phyloP scores from a whole-genome alignment of 2,797 vertebrate species.

The Harpagifer antarcticus region DNA sequence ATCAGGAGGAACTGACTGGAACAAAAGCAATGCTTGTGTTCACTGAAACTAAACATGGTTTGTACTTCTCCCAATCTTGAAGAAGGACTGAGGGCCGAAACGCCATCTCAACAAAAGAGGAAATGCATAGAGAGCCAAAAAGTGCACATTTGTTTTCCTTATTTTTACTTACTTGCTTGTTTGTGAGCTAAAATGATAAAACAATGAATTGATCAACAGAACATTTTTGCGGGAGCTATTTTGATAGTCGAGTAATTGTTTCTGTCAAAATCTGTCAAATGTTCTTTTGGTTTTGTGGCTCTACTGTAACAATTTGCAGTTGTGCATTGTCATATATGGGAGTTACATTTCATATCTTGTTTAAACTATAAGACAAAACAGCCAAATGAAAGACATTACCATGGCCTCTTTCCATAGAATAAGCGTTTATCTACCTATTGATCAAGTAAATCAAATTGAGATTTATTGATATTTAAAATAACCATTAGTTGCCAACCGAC shows the following conservation, averaged over 20 bases:
- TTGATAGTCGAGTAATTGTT: not conserved
- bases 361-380: not conserved
- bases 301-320: not conserved
- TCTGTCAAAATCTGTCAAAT: not conserved
- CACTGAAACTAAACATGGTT: not conserved
- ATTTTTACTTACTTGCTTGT: not conserved
- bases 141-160: no score
- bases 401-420: not conserved
- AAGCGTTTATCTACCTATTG: not conserved
- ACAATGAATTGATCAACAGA: not conserved
- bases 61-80: not conserved
- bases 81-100: no score
- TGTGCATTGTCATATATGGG: not conserved
- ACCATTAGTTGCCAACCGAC: not conserved
- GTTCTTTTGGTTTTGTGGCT: not conserved
- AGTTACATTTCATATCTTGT: not conserved
- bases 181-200: not conserved
- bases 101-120: no score
- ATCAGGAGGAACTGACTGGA: conserved; percentile 14
- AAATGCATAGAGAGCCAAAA: no score
- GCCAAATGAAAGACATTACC: not conserved
- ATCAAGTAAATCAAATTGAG: not conserved
- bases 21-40: not conserved
- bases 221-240: not conserved
- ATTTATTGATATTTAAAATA: not conserved